phyloP scores from a whole-genome alignment of 2,797 vertebrate species.

The Rhadinocentrus ornatus region DNA sequence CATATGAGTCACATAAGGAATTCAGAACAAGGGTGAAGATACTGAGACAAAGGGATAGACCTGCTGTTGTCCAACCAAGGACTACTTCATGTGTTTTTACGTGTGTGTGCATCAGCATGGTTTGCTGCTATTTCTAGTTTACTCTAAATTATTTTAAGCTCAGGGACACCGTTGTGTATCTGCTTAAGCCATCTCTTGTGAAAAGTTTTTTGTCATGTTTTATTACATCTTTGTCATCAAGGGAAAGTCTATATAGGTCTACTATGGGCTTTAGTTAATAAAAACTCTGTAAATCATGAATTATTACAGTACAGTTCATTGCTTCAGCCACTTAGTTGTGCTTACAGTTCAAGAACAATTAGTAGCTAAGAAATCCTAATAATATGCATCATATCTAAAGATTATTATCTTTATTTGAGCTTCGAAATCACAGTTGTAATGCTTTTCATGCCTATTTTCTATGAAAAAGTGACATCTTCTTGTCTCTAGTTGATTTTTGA shows the following conservation, averaged over 20 bases:
- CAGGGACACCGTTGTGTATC: neutral
- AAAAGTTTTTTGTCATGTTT: neutral
- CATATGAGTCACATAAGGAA: slow-evolving; percentile 38
- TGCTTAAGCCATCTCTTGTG: neutral
- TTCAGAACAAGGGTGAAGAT: slow-evolving; percentile 51
- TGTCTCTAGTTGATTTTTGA: neutral
- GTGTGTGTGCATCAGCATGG: slow-evolving; percentile 14
- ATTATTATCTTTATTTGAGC: neutral
- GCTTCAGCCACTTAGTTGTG: neutral
- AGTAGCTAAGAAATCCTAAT: neutral
- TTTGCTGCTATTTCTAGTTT: slow-evolving; percentile 14
- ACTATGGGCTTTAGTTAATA: neutral
- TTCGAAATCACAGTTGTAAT: neutral
- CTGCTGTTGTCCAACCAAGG: slow-evolving; percentile 32
- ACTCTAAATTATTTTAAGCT: neutral
- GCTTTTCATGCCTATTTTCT: too few relatives aligned
- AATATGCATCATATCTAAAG: neutral
- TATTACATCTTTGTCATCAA: neutral
- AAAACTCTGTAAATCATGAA: slow-evolving; percentile 13
- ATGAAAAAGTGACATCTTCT: neutral
- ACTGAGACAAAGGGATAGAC: slow-evolving; percentile 24
- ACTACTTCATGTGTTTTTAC: slow-evolving; percentile 22
- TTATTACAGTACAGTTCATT: neutral
- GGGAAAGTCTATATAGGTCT: neutral
- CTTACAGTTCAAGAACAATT: neutral